phyloP scores from a whole-genome alignment of 2,888 invertebrate genomes.

The Stenurella melanura region DNA sequence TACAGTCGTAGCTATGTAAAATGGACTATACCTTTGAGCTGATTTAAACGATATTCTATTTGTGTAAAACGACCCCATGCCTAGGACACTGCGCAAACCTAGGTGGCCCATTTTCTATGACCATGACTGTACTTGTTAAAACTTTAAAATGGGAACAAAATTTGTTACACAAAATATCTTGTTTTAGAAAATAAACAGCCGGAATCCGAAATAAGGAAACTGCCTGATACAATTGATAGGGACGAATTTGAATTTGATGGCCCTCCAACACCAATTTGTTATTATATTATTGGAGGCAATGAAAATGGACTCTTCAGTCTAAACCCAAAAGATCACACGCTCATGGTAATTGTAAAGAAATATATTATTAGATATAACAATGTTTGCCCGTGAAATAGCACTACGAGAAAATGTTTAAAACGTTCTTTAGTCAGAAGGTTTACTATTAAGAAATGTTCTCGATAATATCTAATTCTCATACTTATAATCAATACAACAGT shows the following conservation, averaged over 20 bases:
- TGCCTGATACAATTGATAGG: constrained; percentile 89
- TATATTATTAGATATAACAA: too few species aligned
- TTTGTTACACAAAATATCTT: background rate
- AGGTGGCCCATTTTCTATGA: too few species aligned
- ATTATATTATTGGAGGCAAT: constrained; percentile 92
- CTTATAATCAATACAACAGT: too few species aligned
- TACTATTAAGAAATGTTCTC: too few species aligned
- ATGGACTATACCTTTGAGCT: too few species aligned
- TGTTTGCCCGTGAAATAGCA: background rate
- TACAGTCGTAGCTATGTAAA: background rate
- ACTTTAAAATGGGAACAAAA: background rate
- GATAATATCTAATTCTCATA: too few species aligned
- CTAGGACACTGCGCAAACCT: too few species aligned
- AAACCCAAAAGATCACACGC: constrained; percentile 82
- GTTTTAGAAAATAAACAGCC: constrained; percentile 77
- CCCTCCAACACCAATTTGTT: constrained; percentile 90
- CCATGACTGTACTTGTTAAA: background rate
- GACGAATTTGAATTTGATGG: constrained; percentile 89
- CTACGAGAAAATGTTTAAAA: too few species aligned
- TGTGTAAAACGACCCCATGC: too few species aligned
- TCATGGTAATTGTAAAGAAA: constrained; percentile 75
- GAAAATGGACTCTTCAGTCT: constrained; percentile 82
- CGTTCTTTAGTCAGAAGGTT: too few species aligned
- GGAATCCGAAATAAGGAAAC: constrained; percentile 79
- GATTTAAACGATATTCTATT: too few species aligned